Base-by-base conservation (phyloP, 2,888 invertebrate genomes). In the Gerris lacustris region DNA sequence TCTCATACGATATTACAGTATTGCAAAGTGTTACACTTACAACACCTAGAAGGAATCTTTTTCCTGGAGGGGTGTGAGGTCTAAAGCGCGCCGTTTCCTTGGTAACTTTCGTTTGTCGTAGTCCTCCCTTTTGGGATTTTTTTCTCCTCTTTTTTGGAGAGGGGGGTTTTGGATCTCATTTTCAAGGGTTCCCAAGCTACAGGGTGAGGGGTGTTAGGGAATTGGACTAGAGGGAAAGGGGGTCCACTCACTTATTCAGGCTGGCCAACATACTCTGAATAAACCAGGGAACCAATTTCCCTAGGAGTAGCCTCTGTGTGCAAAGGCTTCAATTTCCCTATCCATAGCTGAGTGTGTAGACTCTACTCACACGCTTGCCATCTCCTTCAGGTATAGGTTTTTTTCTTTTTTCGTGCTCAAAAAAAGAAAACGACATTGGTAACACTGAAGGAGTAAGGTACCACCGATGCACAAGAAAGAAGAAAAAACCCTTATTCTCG, bases 201-300 rank as follows among this genome's bases (percentile, higher is more conserved):
- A 31, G 31, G 31, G 31, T 31, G 31, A 31, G 31, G 31, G 31
- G 31, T 31, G 31, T 31, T 31, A 31, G 31, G 31, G 31, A 31
- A 15, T 55, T 11, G 55, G 55, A 55, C 15, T 55, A 15, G 55
- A 11, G 15, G 55, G 55, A 15, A 55, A 15, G 55, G 55, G 55
- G 55, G 55, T 55, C 55, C 55, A 55, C 55, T 55, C 55, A 55
- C 55, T 55, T 55, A 55, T 55, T 55, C 55, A 55, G 55, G 55
- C 55, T 55, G 55, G 55, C 55, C 55, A 55, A 55, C 55, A 55
- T 55, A 55, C 15, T 55, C 55, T 55, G 55, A 55, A 55, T 55
- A 55, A 55, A 55, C 55, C 55, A 55, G 55, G 11, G 55, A 55
- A 55, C 55, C 55, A 55, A 55, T 55, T 55, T 55, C 55, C 55